These are phyloP conservation scores for Cryptotis parvus DNA, from an alignment of 2,113 vertebrate species.

Conservation along the genomic window DNA sequence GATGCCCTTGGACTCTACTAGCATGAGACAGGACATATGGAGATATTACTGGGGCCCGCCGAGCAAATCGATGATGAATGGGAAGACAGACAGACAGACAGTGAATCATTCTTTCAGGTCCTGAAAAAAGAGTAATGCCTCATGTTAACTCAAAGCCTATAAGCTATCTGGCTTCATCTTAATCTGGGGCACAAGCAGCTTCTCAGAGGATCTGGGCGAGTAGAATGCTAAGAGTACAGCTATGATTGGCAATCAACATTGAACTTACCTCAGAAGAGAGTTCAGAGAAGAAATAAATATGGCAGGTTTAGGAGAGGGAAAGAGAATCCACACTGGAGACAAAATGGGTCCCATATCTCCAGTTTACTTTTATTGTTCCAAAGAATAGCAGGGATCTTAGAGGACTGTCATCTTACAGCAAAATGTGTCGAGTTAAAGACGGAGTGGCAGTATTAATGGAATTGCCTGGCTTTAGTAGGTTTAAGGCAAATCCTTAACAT, in stretches of 20 bases:
- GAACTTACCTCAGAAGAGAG: conserved; percentile 31
- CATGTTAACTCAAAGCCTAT: conserved; percentile 18
- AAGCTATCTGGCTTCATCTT: neutral
- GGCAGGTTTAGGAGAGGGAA: conserved; percentile 46
- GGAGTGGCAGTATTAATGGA: conserved; percentile 76
- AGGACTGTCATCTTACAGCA: conserved; percentile 70
- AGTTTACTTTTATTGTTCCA: conserved; percentile 77
- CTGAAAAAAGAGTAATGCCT: neutral
- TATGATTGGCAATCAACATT: conserved; percentile 1
- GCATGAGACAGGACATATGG: too few species aligned
- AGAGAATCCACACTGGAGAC: conserved; percentile 35
- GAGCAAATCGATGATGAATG: too few species aligned
- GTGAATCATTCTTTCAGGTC: neutral
- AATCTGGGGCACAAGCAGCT: neutral
- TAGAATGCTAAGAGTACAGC: neutral
- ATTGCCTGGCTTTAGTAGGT: conserved; percentile 80
- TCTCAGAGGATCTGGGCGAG: neutral
- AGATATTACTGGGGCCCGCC: too few species aligned
- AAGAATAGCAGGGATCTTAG: conserved; percentile 74
- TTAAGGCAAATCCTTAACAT: conserved; percentile 84
- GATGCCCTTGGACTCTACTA: too few species aligned
- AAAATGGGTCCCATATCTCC: conserved; percentile 60
- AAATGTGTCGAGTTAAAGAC: conserved; percentile 77
- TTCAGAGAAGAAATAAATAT: conserved; percentile 65
- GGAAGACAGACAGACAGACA: too few species aligned